Base-by-base conservation (phyloP, 2,888 invertebrate species). In the Myopa testacea region DNA sequence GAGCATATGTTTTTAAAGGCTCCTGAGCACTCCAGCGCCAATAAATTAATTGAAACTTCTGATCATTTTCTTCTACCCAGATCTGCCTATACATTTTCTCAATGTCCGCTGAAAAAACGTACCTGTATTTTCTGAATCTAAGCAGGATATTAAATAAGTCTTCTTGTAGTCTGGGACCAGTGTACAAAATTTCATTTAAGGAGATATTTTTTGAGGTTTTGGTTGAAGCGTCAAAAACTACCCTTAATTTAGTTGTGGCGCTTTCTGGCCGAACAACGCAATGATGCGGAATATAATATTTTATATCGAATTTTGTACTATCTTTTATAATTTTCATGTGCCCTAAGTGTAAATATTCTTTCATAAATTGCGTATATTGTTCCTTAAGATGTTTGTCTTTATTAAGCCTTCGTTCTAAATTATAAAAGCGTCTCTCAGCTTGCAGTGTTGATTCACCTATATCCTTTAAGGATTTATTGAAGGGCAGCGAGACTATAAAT, bases 371-470 rank as follows among this genome's bases (percentile, higher is more conserved):
- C 80, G 77, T 26, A 26, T 26, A 26, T 26, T 26, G 26, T 12
- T 58, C 37, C 60, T 58, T 73, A n/a, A 79, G 63, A 50, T 55
- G 69, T 26, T 26, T 26, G 70, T 76, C 50, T 72, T 80, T 81
- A 58, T 62, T 68, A 3, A 78, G 14, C 5, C 72, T 74, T 52
- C 79, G 74, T 63, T 82, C 75, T 38, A 80, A 60, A 1, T 78
- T 68, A 37, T 78, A 58, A 76, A 80, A 81, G 16, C 77, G 72
- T 3, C 78, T 62, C 74, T 77, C 74, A 7, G 78, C 78, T 77
- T 26, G 26, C 65, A 80, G 78, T 55, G 76, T 76, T 52, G 79
- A 81, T 12, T 73, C 50, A 69, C 78, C 75, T 16, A 80, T 72
- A 14, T 60, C 62, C 8, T 67, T 79, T 50, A 68, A 73, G 26